These are phyloP conservation scores for Odontomyia ornata DNA, from an alignment of 2,888 invertebrate genomes.

Conservation along the genomic window DNA sequence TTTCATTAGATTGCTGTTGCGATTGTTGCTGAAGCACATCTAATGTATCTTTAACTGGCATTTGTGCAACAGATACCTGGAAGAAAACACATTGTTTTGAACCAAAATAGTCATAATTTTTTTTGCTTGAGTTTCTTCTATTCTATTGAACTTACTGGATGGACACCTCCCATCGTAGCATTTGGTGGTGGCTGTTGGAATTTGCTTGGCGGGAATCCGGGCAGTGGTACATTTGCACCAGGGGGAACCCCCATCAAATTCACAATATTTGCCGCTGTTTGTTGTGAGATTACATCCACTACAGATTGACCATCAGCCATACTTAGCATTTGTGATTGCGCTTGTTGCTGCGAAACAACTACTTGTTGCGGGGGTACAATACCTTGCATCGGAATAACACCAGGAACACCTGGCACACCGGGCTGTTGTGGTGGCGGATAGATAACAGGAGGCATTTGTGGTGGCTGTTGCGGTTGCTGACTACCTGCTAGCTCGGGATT, in stretches of 20 bases:
- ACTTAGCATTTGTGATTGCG: constrained; percentile 23
- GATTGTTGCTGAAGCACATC: constrained; percentile 43
- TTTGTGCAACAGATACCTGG: constrained; percentile 21
- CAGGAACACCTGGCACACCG: not conserved
- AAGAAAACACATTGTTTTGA: not conserved
- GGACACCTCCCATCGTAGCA: constrained; percentile 42
- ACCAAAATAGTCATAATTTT: not conserved
- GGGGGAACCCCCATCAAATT: constrained; percentile 45
- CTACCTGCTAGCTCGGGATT: constrained; percentile 39
- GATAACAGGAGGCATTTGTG: constrained; percentile 2
- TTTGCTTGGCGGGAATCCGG: constrained; percentile 45
- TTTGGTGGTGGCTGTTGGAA: constrained; percentile 31
- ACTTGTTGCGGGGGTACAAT: constrained; percentile 31
- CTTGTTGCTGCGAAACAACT: constrained; percentile 35
- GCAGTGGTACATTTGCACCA: constrained; percentile 45
- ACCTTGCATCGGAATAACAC: constrained; percentile 43
- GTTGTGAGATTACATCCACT: constrained; percentile 31
- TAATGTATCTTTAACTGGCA: constrained; percentile 42
- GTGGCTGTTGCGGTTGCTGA: constrained; percentile 33
- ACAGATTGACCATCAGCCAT: constrained; percentile 27
- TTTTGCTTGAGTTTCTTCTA: not conserved
- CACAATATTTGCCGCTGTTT: constrained; percentile 38
- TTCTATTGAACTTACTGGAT: constrained; percentile 42
- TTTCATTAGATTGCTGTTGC: constrained; percentile 35
- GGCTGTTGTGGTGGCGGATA: constrained; percentile 13